Base-by-base conservation (phyloP, 2,113 vertebrate genomes). In the Chinchilla lanigera region DNA sequence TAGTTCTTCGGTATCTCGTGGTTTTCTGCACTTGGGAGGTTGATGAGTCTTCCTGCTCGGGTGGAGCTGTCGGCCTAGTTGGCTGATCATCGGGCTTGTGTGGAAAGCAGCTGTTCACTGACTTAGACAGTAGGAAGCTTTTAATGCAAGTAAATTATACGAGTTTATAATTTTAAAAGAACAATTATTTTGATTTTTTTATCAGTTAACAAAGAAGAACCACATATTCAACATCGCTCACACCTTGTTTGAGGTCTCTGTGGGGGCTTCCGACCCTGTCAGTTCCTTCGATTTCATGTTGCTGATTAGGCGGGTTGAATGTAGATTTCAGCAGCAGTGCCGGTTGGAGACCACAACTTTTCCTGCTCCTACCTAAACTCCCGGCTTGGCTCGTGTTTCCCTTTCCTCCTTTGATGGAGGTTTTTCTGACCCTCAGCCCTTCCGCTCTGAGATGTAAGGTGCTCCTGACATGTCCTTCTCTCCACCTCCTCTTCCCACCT, bases 1-100 rank as follows among this genome's bases (percentile, higher is more conserved):
- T 94, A 58, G 92, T 94, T 73, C 14, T 95, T 93, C 96, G 73
- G 35, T 91, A 24, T 86, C 7, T 93, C 54, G n/a, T 93, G 71
- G 90, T 41, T 84, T 77, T 35, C 56, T 82, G 24, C 19, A 41
- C 65, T 88, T 89, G 81, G 50, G 33, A 85, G 82, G 54, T 63
- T 88, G 90, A 60, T 81, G 41, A 69, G 16, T 67, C 63, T 69
- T 96, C 52, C 85, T 19, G 73, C 28, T 73, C 33, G 10, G 71
- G 58, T 86, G 30, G 78, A 84, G 52, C 50, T n/a, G 93, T 92
- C 80, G 63, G 56, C 5, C 28, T 65, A 54, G 28, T 52, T 54
- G 41, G 28, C 38, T 35, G 52, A 67, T 81, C 87, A 78, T 54
- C 80, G 17, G 35, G 44, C 78, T 35, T 30, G 52, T 54, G n/a